Evolutionary conservation across 2,797 vertebrate species (phyloP), one percentile per base, ranked within the genome.

Genomic region (Smutsia temminckii): DNA sequence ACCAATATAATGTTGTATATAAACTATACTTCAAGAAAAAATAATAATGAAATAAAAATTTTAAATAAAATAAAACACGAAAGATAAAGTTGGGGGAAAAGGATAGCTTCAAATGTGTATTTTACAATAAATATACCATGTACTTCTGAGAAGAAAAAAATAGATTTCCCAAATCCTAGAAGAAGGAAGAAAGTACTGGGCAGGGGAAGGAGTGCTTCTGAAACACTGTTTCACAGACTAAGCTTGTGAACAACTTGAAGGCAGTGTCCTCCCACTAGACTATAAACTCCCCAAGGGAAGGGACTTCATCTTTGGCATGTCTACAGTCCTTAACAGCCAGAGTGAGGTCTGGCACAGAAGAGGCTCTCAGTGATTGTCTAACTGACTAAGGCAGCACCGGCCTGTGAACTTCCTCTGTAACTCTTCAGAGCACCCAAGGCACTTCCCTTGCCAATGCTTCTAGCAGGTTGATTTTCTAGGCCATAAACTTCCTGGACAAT

Each of bases 101-200:
- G 32, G 64, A 79, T 23, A 84, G 89, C 46, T 91, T 88, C 78
- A n/a, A 95, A 75, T 86, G 59, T 86, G 61, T 83, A 79, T 92
- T 96, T 97, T 94, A 95, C 86, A 95, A 97, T 95, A 96, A 96
- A 94, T 80, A 81, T 87, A 84, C 77, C 59, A 16, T 81, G 69
- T 53, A 78, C 89, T 97, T 97, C 93, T 96, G 96, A 96, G 96
- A 97, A 97, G 46, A 46, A 46, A 46, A 46, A 46, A 46, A 46
- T 2, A 46, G 2, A 46, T 46, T 87, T 93, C 42, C 32, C 71
- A 91, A 77, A 85, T 61, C 32, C 29, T 78, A 46, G 69, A 89
- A 46, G 69, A 89, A 86, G 34, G n/a, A 83, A 87, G 37, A 25
- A 83, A 77, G 57, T 55, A 92, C 6, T 57, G 72, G 13, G 32